Evolutionary conservation across 2,888 invertebrate species (phyloP).

Genomic region (Paralinhomoeus sp.): DNA sequence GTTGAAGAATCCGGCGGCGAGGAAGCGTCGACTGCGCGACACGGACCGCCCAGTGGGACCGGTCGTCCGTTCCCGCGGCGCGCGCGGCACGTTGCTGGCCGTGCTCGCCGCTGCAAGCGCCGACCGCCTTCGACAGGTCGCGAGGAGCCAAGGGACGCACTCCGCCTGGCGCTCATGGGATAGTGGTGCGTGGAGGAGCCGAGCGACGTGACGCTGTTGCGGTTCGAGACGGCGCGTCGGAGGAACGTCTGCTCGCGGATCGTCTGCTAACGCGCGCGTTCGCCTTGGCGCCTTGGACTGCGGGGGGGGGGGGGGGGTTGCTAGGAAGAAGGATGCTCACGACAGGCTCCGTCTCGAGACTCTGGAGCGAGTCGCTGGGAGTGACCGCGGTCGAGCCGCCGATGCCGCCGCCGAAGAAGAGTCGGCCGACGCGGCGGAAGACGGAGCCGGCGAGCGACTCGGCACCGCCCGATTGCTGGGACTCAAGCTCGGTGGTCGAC

Average conservation of each 20-base stretch:
- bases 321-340: too few relatives aligned
- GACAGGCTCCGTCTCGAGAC: not conserved
- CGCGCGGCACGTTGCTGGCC: not conserved
- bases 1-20: constrained; percentile 1
- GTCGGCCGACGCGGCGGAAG: not conserved
- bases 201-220: not conserved
- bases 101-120: too few relatives aligned
- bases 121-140: too few relatives aligned
- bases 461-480: not conserved
- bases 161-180: too few relatives aligned
- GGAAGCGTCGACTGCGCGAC: constrained; percentile 1
- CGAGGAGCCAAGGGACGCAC: too few relatives aligned
- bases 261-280: not conserved
- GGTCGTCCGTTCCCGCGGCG: not conserved
- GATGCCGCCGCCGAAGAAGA: not conserved
- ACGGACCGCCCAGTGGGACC: not conserved
- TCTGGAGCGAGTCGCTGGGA: not conserved
- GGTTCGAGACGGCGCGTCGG: not conserved
- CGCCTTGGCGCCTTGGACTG: too few relatives aligned
- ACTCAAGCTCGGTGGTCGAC: too few relatives aligned
- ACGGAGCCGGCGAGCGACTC: not conserved
- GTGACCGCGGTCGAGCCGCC: not conserved
- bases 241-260: too few relatives aligned
- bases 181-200: not conserved
- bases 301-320: too few relatives aligned